These are phyloP conservation scores for Sus cebifrons DNA, from an alignment of 2,797 vertebrate genomes.

Conservation along the genomic window DNA sequence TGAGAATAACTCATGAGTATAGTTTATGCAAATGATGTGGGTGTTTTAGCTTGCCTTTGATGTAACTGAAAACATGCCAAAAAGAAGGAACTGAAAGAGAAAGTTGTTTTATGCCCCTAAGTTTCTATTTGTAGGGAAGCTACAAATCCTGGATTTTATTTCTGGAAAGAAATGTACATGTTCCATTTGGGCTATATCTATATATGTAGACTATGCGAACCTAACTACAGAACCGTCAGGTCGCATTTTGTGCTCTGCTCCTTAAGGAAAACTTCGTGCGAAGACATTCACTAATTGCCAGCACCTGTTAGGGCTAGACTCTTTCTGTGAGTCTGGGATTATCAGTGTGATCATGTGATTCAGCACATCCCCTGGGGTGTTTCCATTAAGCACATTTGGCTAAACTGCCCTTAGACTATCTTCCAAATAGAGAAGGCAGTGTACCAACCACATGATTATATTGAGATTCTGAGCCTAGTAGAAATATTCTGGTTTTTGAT, in stretches of 20 bases:
- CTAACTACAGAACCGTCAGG: conserved; percentile 34
- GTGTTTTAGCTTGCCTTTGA: conserved; percentile 55
- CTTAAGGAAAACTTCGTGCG: conserved; percentile 51
- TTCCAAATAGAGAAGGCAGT: conserved; percentile 58
- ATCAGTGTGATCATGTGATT: conserved; percentile 57
- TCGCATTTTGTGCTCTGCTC: conserved; percentile 2
- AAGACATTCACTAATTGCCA: conserved; percentile 62
- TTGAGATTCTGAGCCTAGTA: conserved; percentile 44
- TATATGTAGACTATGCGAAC: conserved; percentile 28
- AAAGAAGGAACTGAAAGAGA: conserved; percentile 56
- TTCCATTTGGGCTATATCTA: conserved; percentile 65
- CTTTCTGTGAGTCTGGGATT: conserved; percentile 72
- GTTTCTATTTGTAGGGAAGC: conserved; percentile 65
- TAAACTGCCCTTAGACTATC: conserved; percentile 70
- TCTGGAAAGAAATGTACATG: conserved; percentile 67
- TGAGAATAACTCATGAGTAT: conserved; percentile 30
- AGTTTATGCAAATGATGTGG: not conserved
- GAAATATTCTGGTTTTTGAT: conserved; percentile 65
- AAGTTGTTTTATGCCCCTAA: not conserved
- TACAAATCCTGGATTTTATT: conserved; percentile 70
- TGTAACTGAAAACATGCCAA: conserved; percentile 56
- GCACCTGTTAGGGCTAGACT: conserved; percentile 22
- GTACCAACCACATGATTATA: conserved; percentile 36
- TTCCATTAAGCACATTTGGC: conserved; percentile 71
- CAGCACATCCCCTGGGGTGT: conserved; percentile 18